Conservation (phyloP, 2,113 vertebrate genomes). For the Sterrhoptilus dennistouni region DNA sequence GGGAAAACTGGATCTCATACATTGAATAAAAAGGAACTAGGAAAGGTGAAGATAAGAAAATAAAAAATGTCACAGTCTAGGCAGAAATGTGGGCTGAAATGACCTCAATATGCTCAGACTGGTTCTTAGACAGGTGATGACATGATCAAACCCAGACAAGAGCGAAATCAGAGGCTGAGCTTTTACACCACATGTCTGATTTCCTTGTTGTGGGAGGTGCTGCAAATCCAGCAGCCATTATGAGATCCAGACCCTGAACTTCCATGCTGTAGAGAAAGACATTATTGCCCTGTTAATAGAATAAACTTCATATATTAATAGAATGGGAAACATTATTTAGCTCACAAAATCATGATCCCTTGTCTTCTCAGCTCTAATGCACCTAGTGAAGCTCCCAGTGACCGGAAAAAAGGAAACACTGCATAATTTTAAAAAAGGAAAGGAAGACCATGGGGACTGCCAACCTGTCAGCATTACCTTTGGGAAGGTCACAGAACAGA, state of each 20-base stretch:
- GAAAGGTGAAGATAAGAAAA: conserved; percentile 46
- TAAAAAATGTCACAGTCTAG: not conserved
- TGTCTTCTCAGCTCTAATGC: not conserved
- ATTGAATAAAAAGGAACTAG: conserved; percentile 8
- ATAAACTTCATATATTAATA: not conserved
- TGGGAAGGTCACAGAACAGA: not conserved
- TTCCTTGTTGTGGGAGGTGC: not conserved
- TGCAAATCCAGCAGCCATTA: not conserved
- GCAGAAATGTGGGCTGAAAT: not conserved
- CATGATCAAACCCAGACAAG: not conserved
- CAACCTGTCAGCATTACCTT: not conserved
- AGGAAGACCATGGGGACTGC: not conserved
- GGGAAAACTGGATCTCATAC: not conserved
- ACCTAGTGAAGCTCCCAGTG: not conserved
- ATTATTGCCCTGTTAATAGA: not conserved
- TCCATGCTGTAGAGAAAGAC: not conserved
- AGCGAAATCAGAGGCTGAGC: not conserved
- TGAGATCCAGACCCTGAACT: not conserved
- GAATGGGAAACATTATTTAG: not conserved
- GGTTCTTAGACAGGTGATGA: not conserved
- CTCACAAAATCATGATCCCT: not conserved
- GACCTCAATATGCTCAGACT: not conserved
- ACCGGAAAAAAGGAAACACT: not conserved
- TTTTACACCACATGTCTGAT: not conserved
- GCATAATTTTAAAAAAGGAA: not conserved